phyloP scores from a whole-genome alignment of 2,113 vertebrate genomes.

The Ploceus nigricollis region DNA sequence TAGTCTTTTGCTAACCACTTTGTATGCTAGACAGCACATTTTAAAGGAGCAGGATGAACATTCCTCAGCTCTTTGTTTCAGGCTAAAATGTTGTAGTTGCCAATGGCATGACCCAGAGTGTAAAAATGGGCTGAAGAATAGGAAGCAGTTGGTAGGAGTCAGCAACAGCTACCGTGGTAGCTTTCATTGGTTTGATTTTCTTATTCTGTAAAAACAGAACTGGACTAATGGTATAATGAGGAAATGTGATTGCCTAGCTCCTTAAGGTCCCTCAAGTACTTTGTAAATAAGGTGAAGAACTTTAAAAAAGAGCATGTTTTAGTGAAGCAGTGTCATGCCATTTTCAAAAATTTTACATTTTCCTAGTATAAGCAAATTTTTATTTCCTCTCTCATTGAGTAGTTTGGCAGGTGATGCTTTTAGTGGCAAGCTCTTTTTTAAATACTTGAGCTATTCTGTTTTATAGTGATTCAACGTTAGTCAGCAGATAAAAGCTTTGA shows the following conservation, averaged over 20 bases:
- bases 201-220: not conserved
- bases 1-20: not conserved
- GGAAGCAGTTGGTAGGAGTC: not conserved
- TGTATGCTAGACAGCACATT: not conserved
- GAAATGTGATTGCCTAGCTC: not conserved
- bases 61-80: not conserved
- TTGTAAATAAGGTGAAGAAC: not conserved
- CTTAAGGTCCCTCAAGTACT: not conserved
- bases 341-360: not conserved
- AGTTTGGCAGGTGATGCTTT: not conserved
- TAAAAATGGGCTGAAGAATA: not conserved
- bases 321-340: accelerated
- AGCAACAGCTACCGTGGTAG: not conserved
- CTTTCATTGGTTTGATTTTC: not conserved
- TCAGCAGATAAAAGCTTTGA: not conserved
- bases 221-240: not conserved
- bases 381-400: not conserved
- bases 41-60: not conserved
- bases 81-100: not conserved
- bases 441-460: not conserved
- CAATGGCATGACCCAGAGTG: not conserved
- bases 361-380: not conserved
- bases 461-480: not conserved
- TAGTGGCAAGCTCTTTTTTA: not conserved
- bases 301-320: not conserved